Conservation (phyloP, 2,797 vertebrate species). For the Myripristis jacobus region DNA sequence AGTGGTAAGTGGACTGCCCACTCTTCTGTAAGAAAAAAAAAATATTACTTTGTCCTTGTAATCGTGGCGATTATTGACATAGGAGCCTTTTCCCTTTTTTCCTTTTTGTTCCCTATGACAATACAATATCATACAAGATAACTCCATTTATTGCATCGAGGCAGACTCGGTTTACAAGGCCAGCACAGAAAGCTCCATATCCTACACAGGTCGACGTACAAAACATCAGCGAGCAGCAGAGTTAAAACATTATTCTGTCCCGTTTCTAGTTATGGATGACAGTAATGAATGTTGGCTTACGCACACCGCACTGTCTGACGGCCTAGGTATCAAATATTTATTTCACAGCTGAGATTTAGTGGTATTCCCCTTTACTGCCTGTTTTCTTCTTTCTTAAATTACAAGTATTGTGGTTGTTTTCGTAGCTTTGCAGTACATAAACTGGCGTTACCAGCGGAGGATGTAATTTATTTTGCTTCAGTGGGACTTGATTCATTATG, state of each 20-base stretch:
- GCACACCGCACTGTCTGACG: neutral
- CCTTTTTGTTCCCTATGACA: conserved; percentile 25
- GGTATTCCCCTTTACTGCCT: neutral
- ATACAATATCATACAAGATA: neutral
- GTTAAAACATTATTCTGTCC: neutral
- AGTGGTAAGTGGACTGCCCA: conserved; percentile 49
- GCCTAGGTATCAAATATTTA: neutral
- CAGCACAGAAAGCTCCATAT: neutral
- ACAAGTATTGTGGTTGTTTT: neutral
- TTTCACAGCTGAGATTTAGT: conserved; percentile 10
- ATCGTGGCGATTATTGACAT: conserved; percentile 31
- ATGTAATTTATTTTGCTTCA: neutral
- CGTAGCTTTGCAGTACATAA: neutral
- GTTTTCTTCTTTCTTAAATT: neutral
- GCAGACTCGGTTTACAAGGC: conserved; percentile 11
- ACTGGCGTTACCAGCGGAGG: neutral
- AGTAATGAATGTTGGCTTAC: neutral
- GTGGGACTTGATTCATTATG: neutral
- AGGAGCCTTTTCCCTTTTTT: conserved; percentile 45
- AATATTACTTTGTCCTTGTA: conserved; percentile 33
- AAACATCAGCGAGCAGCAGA: no score
- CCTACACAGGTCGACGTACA: neutral
- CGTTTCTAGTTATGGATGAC: neutral
- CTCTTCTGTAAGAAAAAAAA: conserved; percentile 42
- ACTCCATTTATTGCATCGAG: no score